Base-by-base conservation (phyloP, 2,888 invertebrate genomes). In the Pristionchus entomophagus region DNA sequence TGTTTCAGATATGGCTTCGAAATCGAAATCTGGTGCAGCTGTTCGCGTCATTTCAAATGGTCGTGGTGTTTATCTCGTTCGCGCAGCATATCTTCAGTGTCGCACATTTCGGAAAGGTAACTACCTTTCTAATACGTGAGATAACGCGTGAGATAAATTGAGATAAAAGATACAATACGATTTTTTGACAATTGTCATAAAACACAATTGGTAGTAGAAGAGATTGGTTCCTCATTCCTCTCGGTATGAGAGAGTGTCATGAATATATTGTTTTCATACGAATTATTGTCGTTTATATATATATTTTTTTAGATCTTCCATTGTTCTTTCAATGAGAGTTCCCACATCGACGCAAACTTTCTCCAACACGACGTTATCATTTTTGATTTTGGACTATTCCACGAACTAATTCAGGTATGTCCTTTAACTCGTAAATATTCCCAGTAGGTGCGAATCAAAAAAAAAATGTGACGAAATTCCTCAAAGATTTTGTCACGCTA, bases 331-430 rank as follows among this genome's bases (percentile, higher is more conserved):
- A 91, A 90, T 87, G 87, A 88, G 85, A 89, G 89, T 6, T 86
- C 86, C n/a, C 85, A 88, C 38, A 87, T 87, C n/a, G 87, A 89
- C 22, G 88, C 88, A 45, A 86, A 88, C 29, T 91, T 92, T 73
- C 89, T 92, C 38, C 86, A 87, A 6, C 87, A 88, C 82, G 92
- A 92, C 85, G 88, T 91, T 84, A 91, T 91, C 80, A 91, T 91
- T 78, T 91, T 91, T 88, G 91, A 91, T 84, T 91, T 91, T 86
- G 91, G 91, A 14, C 88, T 92, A 6, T 91, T 92, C 85, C 90
- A 91, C 85, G 89, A 89, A 78, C 85, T 91, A 29, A 91, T 91
- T 69, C 87, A 90, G 83, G 91, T 90, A 35, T 62, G 19, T 59
- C 19, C 19, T 51, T 51, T n/a, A n/a, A n/a, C n/a, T n/a, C n/a